Base-by-base conservation (phyloP, 2,113 vertebrate genomes). In the Ardeotis arabs region DNA sequence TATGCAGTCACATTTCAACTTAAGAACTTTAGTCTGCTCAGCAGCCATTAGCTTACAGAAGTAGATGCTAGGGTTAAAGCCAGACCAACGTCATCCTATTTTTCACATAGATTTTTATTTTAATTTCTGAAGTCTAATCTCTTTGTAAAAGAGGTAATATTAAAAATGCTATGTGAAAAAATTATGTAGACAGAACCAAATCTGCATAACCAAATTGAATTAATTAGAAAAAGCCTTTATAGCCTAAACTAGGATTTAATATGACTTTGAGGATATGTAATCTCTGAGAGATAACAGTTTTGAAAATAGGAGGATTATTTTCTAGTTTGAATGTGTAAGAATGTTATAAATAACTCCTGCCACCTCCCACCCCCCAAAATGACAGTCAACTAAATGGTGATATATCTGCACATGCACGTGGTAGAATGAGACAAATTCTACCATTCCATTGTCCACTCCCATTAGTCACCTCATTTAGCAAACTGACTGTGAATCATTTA, bases 181-280 rank as follows among this genome's bases (percentile, higher is more conserved):
- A 92, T 63, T 49, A 60, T 70, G 68, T 94, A 89, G 96, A 88
- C 87, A 55, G 93, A 94, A 88, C 62, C 47, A 98, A 97, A 97
- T 97, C 96, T 96, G 91, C 96, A 97, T 97, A 97, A 95, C 72
- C 47, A 98, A 97, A 98, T 95, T 95, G 91, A 98, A 97, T 97
- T 97, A 97, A 98, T 98, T 98, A 97, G 88, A 56, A 86, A 85
- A 94, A 95, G 72, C 84, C 50, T 97, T 97, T 97, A 84, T 97
- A 90, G 14, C 25, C 82, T 95, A 64, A 50, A 86, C 24, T 86
- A 86, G 50, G 45, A 95, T 96, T 97, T 96, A 98, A 93, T 93
- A 93, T 87, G 91, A 96, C 82, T 97, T 96, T 88, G 89, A 97
- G 91, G 94, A 86, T 95, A 95, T 24, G 83, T 96, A 97, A 97